Conservation (phyloP, 2,888 invertebrate species). For the Callyntrura sp. region DNA sequence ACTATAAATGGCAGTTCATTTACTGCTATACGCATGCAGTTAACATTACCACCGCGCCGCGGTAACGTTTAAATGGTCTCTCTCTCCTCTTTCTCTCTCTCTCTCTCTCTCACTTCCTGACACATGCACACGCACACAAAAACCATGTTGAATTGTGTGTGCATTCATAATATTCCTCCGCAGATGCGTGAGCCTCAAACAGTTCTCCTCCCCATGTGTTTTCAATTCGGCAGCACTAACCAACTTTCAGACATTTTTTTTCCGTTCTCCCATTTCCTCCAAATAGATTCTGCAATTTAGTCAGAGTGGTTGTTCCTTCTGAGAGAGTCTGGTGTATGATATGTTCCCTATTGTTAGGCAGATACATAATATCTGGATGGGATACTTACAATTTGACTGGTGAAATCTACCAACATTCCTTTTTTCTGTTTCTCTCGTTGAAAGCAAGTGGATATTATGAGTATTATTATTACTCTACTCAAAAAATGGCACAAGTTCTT, state of each 20-base stretch:
- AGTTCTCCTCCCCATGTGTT: conserved; percentile 36
- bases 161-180: conserved; percentile 88
- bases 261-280: conserved; percentile 5
- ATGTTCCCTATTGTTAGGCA: background rate
- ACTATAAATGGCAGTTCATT: too few relatives aligned
- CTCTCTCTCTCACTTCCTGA: too few relatives aligned
- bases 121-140: too few relatives aligned
- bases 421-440: conserved; percentile 18
- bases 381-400: conserved; percentile 48
- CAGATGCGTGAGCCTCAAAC: background rate
- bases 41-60: too few relatives aligned
- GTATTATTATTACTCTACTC: conserved; percentile 42
- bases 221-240: background rate
- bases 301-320: background rate
- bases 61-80: background rate
- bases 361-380: background rate
- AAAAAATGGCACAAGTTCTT: conserved; percentile 53
- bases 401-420: conserved; percentile 59
- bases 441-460: conserved; percentile 57
- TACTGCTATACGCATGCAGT: background rate
- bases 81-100: background rate
- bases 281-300: conserved; percentile 51
- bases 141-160: too few relatives aligned
- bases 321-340: background rate
- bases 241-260: conserved; percentile 2